Evolutionary conservation across 2,888 invertebrate genomes (phyloP), one percentile per base, ranked within the genome.

Genomic region (Oscheius onirici): DNA sequence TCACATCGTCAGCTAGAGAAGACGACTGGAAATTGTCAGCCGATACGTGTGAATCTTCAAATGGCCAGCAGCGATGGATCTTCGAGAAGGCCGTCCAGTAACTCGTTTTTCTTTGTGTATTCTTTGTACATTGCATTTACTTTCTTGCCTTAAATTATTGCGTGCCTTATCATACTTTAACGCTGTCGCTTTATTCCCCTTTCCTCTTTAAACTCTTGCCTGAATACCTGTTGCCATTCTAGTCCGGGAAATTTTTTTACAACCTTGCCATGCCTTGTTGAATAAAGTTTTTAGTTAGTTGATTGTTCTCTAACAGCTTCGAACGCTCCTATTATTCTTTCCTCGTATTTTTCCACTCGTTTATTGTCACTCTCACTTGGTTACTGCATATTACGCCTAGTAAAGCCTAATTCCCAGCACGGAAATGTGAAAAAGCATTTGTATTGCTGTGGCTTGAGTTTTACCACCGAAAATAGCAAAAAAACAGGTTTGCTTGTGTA

Each of bases 71-170:
- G 60, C 75, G 79, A 69, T 85, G 85, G 85, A 63, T 78, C 41
- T 80, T 83, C 58, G 76, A 81, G 17, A 75, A 77, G 40, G 67
- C 88, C 87, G 81, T 34, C 88, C 43, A 52, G 15, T 51, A 24
- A 17, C n/a, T n/a, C n/a, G n/a, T n/a, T n/a, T n/a, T n/a, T n/a
- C n/a, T n/a, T n/a, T n/a, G n/a, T n/a, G 41, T 63, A n/a, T 22
- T 49, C 26, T 40, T 49, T 58, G 17, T 44, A 17, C 15, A 20
- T 54, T 51, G 24, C 49, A 44, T 60, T 28, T 69, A 60, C 11
- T 20, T 57, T 49, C 44, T 58, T 57, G 44, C 44, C 24, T 46
- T 68, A 15, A 41, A 13, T 55, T n/a, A 68, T 57, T 55, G 8
- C 15, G 60, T 60, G 44, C 41, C 44, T 60, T 60, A 34, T 24